A percentile compares a stretch with the other conserved stretches of the same genome.
Conservation (phyloP, 2,888 invertebrate genomes). For the Teleiodes luculella region DNA sequence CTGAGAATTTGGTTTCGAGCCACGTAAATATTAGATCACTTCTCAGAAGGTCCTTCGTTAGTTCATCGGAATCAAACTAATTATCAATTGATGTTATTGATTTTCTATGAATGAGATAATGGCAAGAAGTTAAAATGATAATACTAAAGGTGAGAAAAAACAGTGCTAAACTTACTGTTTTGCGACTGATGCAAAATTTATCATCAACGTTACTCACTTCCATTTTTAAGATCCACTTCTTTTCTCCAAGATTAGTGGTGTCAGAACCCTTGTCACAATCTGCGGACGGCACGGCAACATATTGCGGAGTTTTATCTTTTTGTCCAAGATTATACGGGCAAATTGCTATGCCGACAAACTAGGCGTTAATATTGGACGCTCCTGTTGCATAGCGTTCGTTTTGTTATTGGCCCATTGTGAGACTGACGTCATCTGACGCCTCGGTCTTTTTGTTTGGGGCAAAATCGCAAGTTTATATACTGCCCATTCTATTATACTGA, state of each 20-base stretch:
- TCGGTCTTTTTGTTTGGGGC: too few species aligned
- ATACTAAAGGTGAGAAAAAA: too few species aligned
- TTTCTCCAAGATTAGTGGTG: slow-evolving; percentile 8
- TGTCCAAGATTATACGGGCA: slow-evolving; percentile 31
- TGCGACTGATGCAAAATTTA: neutral
- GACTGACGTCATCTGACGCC: neutral
- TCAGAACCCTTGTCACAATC: slow-evolving; percentile 33
- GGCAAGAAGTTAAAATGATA: neutral
- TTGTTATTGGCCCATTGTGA: neutral
- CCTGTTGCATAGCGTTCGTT: neutral
- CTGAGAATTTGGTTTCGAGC: too few species aligned
- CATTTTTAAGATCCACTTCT: neutral
- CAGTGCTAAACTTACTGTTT: neutral
- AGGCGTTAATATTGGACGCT: neutral
- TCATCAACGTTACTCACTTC: neutral
- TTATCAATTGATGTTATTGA: too few species aligned
- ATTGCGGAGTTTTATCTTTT: slow-evolving; percentile 33
- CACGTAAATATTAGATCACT: too few species aligned
- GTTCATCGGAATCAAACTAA: too few species aligned
- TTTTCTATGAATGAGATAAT: too few species aligned
- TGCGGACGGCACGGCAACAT: slow-evolving; percentile 25
- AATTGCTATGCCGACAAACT: slow-evolving; percentile 25
- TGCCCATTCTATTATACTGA: too few species aligned
- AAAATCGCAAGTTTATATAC: too few species aligned
- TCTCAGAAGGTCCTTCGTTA: too few species aligned